Conservation (phyloP, 2,113 vertebrate species). For the Phodopus roborovskii region DNA sequence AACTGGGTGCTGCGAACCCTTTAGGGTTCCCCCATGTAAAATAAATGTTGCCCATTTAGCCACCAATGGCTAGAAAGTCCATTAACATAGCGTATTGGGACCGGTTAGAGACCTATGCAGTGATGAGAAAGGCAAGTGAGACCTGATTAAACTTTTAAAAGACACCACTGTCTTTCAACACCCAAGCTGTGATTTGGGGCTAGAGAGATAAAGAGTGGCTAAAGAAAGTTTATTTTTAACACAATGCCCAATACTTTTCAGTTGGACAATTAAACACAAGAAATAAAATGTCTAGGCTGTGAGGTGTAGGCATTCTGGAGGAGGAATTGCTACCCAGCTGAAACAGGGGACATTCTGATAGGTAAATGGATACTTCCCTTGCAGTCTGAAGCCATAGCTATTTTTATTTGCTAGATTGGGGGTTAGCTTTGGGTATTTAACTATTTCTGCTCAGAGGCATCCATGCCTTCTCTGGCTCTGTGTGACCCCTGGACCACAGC, state of each 20-base stretch:
- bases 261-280: constrained; percentile 3
- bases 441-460: fast-evolving
- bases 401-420: constrained; percentile 3
- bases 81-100: background rate
- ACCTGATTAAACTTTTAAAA: background rate
- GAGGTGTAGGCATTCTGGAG: background rate
- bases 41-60: background rate
- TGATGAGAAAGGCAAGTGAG: background rate
- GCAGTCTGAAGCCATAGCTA: background rate
- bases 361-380: background rate
- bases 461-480: background rate
- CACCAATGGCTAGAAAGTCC: background rate
- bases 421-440: background rate
- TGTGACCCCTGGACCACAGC: background rate
- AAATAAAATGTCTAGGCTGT: constrained; percentile 43
- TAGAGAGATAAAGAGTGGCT: background rate
- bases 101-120: background rate
- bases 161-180: background rate
- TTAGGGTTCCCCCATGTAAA: background rate
- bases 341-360: background rate
- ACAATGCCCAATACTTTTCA: background rate
- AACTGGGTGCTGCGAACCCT: background rate
- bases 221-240: constrained; percentile 19
- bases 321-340: background rate
- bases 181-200: background rate